phyloP scores from a whole-genome alignment of 2,797 vertebrate genomes.

The Molossus alvarezi region DNA sequence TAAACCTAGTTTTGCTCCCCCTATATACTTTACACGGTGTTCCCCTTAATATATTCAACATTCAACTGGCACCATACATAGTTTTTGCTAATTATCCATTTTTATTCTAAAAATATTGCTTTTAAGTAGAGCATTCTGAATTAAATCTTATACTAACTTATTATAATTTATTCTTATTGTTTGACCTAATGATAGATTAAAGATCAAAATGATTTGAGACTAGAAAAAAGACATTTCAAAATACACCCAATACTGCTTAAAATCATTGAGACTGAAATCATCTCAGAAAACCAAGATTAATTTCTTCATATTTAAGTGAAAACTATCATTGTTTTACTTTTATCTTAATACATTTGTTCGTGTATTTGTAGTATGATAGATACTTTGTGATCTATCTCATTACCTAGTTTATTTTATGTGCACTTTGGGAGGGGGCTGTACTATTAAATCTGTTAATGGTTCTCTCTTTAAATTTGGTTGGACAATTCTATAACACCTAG shows the following conservation, averaged over 20 bases:
- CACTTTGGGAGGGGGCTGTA: neutral
- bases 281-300: neutral
- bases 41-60: neutral
- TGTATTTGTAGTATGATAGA: neutral
- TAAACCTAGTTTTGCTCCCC: neutral
- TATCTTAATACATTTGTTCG: neutral
- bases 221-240: neutral
- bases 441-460: neutral
- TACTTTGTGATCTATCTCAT: neutral
- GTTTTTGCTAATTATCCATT: neutral
- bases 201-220: neutral
- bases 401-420: neutral
- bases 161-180: neutral
- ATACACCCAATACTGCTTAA: neutral
- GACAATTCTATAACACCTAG: neutral
- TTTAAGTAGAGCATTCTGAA: neutral
- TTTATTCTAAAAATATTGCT: conserved; percentile 1
- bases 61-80: neutral
- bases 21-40: neutral
- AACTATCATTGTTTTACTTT: neutral
- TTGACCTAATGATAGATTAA: neutral
- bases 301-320: neutral
- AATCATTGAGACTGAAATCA: neutral
- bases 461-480: neutral
- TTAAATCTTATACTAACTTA: neutral